phyloP scores from a whole-genome alignment of 2,888 invertebrate genomes.

The Xanthorhoe designata region DNA sequence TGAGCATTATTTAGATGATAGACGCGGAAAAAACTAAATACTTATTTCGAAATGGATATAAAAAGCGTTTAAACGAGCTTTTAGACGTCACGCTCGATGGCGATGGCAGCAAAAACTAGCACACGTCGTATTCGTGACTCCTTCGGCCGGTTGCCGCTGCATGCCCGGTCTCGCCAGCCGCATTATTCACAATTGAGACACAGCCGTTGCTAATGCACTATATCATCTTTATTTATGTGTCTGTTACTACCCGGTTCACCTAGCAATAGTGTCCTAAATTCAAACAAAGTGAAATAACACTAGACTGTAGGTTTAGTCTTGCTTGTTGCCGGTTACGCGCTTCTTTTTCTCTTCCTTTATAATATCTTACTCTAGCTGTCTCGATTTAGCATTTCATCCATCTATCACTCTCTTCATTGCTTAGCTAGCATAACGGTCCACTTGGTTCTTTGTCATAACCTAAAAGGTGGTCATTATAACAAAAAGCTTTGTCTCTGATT shows the following conservation, averaged over 20 bases:
- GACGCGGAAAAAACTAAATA: slow-evolving; percentile 63
- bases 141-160: slow-evolving; percentile 45
- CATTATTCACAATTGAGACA: slow-evolving; percentile 45
- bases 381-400: not conserved
- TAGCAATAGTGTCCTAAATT: slow-evolving; percentile 19
- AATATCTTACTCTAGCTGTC: not conserved
- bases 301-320: too few species aligned
- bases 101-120: slow-evolving; percentile 71
- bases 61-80: slow-evolving; percentile 81
- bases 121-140: slow-evolving; percentile 68
- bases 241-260: slow-evolving; percentile 16
- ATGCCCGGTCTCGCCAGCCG: slow-evolving; percentile 37
- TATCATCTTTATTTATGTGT: slow-evolving; percentile 30
- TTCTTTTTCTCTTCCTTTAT: not conserved
- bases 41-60: slow-evolving; percentile 68
- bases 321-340: too few species aligned
- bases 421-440: slow-evolving; percentile 21
- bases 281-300: not conserved
- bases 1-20: slow-evolving; percentile 70
- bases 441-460: slow-evolving; percentile 38
- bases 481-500: slow-evolving; percentile 40
- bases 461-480: slow-evolving; percentile 40
- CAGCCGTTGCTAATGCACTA: slow-evolving; percentile 41
- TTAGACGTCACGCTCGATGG: slow-evolving; percentile 77
- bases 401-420: not conserved